These are phyloP conservation scores for Dicentrarchus labrax DNA, from an alignment of 2,113 vertebrate genomes.

Conservation along the genomic window DNA sequence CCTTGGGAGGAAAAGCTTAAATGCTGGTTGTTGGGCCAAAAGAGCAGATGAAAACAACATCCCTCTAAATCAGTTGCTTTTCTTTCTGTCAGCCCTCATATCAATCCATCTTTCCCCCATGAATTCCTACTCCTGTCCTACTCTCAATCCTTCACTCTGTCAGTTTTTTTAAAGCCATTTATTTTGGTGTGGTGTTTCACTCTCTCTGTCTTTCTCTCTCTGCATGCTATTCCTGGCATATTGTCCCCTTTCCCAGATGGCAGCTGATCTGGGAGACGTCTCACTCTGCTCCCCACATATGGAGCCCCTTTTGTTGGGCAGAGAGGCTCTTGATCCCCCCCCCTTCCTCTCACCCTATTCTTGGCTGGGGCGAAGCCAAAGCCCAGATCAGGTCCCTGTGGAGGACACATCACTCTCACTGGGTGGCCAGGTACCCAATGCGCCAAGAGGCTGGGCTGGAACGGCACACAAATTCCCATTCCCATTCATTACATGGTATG, in stretches of 20 bases:
- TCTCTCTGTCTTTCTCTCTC: not conserved
- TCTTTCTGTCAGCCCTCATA: conserved; percentile 43
- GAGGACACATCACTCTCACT: conserved; percentile 45
- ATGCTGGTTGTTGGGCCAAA: conserved; percentile 53
- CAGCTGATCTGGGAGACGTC: conserved; percentile 59
- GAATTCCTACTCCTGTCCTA: conserved; percentile 25
- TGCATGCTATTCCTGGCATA: conserved; percentile 54
- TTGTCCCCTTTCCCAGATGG: conserved; percentile 68
- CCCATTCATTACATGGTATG: conserved; percentile 4
- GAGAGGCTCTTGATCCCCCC: conserved; percentile 55
- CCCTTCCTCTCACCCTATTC: not conserved
- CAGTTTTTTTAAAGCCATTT: conserved; percentile 43
- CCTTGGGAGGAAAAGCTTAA: conserved; percentile 63
- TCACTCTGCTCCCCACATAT: conserved; percentile 66
- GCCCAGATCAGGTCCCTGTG: conserved; percentile 33
- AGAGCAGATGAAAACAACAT: conserved; percentile 67
- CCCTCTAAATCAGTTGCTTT: conserved; percentile 61
- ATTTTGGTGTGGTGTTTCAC: conserved; percentile 28
- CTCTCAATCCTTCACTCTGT: conserved; percentile 40
- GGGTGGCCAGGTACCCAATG: conserved; percentile 19
- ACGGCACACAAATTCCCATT: conserved; percentile 12
- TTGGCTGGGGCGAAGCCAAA: conserved; percentile 56
- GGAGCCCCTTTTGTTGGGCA: conserved; percentile 57
- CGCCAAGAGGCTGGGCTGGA: conserved; percentile 9
- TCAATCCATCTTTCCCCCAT: conserved; percentile 39